Evolutionary conservation across 2,888 invertebrate species (phyloP).

Genomic region (Hecatera dysodea): DNA sequence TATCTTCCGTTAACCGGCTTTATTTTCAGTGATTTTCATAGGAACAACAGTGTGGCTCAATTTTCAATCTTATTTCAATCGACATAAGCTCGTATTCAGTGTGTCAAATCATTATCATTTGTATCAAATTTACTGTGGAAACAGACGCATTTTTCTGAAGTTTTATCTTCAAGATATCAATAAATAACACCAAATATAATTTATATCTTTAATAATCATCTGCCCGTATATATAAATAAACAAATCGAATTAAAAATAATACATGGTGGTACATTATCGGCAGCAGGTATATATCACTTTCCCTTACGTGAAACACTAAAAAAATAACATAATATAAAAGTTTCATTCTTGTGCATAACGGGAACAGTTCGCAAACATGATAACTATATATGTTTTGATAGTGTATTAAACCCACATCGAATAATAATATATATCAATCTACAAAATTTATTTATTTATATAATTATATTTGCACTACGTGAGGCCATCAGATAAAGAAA

Average conservation of each 20-base stretch:
- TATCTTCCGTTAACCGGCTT: too few species aligned
- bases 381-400: slow-evolving; percentile 34
- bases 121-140: not conserved
- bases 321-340: slow-evolving; percentile 49
- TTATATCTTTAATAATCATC: slow-evolving; percentile 61
- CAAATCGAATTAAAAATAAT: slow-evolving; percentile 65
- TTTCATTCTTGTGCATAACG: slow-evolving; percentile 40
- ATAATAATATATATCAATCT: slow-evolving; percentile 33
- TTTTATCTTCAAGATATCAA: not conserved
- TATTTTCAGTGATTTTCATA: too few species aligned
- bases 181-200: slow-evolving; percentile 44
- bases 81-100: not conserved
- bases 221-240: slow-evolving; percentile 64
- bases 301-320: slow-evolving; percentile 56
- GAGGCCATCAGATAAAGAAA: slow-evolving; percentile 42
- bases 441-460: slow-evolving; percentile 45
- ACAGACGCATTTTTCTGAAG: not conserved
- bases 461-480: slow-evolving; percentile 43
- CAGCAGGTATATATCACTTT: slow-evolving; percentile 68
- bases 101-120: not conserved
- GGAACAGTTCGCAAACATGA: slow-evolving; percentile 20
- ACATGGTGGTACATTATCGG: slow-evolving; percentile 52
- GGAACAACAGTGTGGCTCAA: not conserved
- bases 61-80: not conserved
- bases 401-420: slow-evolving; percentile 18